Base-by-base conservation (phyloP, 2,113 vertebrate genomes). In the Rhabdornis inornatus region DNA sequence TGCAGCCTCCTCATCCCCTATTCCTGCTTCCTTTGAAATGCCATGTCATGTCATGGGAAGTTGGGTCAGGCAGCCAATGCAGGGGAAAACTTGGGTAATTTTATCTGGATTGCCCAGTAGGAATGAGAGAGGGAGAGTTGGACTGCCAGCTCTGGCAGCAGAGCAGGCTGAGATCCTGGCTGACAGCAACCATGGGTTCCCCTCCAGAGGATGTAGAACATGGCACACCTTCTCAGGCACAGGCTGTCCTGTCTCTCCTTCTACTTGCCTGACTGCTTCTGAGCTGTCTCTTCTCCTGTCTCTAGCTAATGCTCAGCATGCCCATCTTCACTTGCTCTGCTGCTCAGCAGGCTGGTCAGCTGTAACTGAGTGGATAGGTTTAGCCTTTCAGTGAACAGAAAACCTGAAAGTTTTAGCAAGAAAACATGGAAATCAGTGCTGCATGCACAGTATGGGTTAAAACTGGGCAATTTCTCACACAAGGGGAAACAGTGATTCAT, bases 1-100 rank as follows among this genome's bases (percentile, higher is more conserved):
- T 1, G 1, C 8, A 5, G 9, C 27, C 27, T 78, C 40, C 50
- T 92, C 16, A 4, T 40, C 27, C 23, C 0, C 0, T 39, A 33
- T 6, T 85, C 18, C 56, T 64, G 25, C 22, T 60, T 69, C 56
- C 42, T 70, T 86, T 65, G 13, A 82, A 70, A 52, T 47, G 30
- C 16, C 50, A 35, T 6, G 3, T 25, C 47, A 35, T 13, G 16
- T 15, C 44, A 45, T 9, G 15, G 23, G 45, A 25, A 88, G 15
- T 6, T 31, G 42, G 15, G 61, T 65, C 39, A 74, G 60, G 27
- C 30, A 65, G 35, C 3, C 47, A 78, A 85, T 33, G 13, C 27
- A 59, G 22, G 23, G 21, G 10, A 63, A 89, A 76, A 44, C 8
- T 35, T 66, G 28, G 37, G n/a, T 59, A 47, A 33, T 49, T 71